Conservation (phyloP, 2,797 vertebrate species). For the Percopsis omiscomaycus region DNA sequence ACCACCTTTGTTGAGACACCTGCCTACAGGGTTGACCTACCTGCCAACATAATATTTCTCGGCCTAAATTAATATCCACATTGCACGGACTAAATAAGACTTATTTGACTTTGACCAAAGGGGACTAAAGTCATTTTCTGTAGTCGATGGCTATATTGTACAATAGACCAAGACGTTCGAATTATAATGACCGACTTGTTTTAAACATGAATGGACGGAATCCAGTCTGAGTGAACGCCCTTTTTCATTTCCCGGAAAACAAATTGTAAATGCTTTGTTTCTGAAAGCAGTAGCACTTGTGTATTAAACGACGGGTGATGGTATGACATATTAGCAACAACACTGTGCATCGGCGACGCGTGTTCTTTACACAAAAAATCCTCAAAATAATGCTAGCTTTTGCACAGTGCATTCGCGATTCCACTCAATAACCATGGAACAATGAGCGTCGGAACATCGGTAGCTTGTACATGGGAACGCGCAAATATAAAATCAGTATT, state of each 20-base stretch:
- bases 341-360: accelerated
- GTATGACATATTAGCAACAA: not conserved
- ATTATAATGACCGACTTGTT: slow-evolving; percentile 1
- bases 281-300: not conserved
- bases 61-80: not conserved
- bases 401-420: slow-evolving; percentile 19
- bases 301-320: not conserved
- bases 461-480: not conserved
- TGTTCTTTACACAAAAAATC: not conserved
- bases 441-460: slow-evolving; percentile 63
- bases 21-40: slow-evolving; percentile 68
- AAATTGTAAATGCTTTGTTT: slow-evolving; percentile 3
- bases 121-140: not conserved
- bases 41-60: slow-evolving; percentile 40
- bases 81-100: not conserved
- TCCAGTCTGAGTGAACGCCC: slow-evolving; percentile 69
- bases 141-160: too few species aligned
- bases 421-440: slow-evolving; percentile 56
- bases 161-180: not conserved
- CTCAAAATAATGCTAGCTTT: slow-evolving; percentile 9
- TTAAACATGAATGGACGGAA: slow-evolving; percentile 24
- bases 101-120: not conserved
- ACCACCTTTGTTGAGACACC: slow-evolving; percentile 30
- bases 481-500: too few species aligned
- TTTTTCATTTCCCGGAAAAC: slow-evolving; percentile 69